Conservation (phyloP, 2,797 vertebrate genomes). For the Erpetoichthys calabaricus region DNA sequence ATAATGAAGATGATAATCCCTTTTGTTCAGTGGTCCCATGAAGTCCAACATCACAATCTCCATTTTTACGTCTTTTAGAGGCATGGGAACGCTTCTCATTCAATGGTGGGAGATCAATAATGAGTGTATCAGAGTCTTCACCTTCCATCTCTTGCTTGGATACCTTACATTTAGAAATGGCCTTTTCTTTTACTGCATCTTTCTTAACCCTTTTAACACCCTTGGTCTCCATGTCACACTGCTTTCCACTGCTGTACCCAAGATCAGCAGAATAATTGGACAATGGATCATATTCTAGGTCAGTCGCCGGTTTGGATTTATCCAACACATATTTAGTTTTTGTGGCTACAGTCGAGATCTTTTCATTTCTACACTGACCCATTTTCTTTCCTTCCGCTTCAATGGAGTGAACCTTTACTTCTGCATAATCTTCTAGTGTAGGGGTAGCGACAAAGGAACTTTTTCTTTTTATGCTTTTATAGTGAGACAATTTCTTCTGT, state of each 20-base stretch:
- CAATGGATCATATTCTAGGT: slow-evolving; percentile 57
- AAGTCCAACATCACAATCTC: no score
- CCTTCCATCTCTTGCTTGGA: slow-evolving; percentile 22
- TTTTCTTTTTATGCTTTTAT: slow-evolving; percentile 30
- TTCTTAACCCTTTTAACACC: slow-evolving; percentile 19
- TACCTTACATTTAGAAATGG: slow-evolving; percentile 15
- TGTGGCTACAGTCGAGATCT: background rate
- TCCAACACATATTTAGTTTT: slow-evolving; percentile 48
- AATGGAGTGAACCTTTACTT: no score
- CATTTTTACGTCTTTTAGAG: no score
- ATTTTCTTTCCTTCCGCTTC: no score
- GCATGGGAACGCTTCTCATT: no score
- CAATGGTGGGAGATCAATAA: slow-evolving; percentile 39
- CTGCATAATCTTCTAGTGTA: no score
- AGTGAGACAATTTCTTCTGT: slow-evolving; percentile 39
- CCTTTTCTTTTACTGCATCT: background rate
- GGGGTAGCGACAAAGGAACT: no score
- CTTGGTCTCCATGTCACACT: slow-evolving; percentile 16
- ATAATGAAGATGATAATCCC: no score
- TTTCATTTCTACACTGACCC: no score
- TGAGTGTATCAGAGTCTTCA: slow-evolving; percentile 42
- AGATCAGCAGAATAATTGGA: slow-evolving; percentile 55
- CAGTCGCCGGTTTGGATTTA: slow-evolving; percentile 45
- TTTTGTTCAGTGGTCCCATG: no score
- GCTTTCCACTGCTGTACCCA: slow-evolving; percentile 22